Evolutionary conservation across 2,797 vertebrate species (phyloP).

Genomic region (Falco novaeseelandiae): DNA sequence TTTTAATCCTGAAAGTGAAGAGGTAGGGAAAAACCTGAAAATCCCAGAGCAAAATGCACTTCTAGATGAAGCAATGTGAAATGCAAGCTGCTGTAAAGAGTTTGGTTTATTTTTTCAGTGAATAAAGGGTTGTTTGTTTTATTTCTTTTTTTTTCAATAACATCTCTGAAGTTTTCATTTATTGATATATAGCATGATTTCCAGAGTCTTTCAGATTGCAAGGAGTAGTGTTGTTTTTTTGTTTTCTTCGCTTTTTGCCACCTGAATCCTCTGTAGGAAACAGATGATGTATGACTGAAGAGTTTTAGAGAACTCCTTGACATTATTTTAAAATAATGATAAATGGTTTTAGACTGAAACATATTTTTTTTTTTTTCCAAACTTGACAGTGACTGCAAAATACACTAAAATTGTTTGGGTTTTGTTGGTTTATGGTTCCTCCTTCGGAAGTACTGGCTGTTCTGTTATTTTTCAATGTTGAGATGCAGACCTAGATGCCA

Average conservation of each 20-base stretch:
- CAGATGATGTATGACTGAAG: neutral
- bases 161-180: neutral
- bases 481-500: neutral
- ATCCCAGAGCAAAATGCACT: neutral
- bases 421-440: neutral
- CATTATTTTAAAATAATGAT: slow-evolving; percentile 41
- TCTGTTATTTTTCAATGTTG: neutral
- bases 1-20: neutral
- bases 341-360: slow-evolving; percentile 24
- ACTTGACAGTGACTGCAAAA: slow-evolving; percentile 28
- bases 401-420: neutral
- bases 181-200: neutral
- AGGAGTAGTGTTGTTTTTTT: neutral
- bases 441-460: neutral
- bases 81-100: neutral
- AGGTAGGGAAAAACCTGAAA: neutral
- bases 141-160: neutral
- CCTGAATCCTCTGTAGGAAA: neutral
- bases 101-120: neutral
- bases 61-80: neutral
- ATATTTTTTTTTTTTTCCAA: neutral
- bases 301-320: slow-evolving; percentile 13
- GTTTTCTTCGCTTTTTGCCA: neutral
- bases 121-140: neutral
- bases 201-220: neutral